A percentile compares a stretch with the other conserved stretches of the same genome.
Conservation (phyloP, 2,797 vertebrate genomes). For the Galagoides demidoff region DNA sequence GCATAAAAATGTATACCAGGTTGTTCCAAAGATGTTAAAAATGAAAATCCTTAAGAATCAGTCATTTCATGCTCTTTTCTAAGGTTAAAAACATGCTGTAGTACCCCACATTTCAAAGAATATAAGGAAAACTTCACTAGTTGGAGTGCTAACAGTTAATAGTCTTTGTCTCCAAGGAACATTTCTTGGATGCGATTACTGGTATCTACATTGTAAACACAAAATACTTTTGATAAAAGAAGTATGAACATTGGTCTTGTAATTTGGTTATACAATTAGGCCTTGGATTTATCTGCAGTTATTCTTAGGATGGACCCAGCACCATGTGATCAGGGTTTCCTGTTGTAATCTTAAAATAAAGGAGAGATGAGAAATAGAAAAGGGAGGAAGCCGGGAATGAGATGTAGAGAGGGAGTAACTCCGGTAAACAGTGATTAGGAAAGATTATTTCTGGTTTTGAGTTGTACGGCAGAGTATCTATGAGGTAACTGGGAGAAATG, state of each 20-base stretch:
- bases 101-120: background rate
- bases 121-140: background rate
- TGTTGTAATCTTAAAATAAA: background rate
- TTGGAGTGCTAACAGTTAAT: background rate
- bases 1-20: background rate
- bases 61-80: background rate
- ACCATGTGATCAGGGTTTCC: background rate
- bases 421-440: background rate
- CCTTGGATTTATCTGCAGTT: background rate
- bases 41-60: background rate
- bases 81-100: background rate
- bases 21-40: conserved; percentile 44
- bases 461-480: background rate
- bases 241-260: background rate
- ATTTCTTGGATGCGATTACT: background rate
- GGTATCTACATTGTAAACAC: background rate
- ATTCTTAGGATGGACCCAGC: background rate
- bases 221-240: background rate
- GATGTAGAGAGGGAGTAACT: background rate
- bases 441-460: background rate
- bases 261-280: conserved; percentile 28
- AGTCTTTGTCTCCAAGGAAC: background rate
- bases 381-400: background rate
- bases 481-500: background rate
- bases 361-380: background rate